A percentile compares a stretch with the other conserved stretches of the same genome.
phyloP scores from a whole-genome alignment of 2,113 vertebrate species.

The Heteronetta atricapilla region DNA sequence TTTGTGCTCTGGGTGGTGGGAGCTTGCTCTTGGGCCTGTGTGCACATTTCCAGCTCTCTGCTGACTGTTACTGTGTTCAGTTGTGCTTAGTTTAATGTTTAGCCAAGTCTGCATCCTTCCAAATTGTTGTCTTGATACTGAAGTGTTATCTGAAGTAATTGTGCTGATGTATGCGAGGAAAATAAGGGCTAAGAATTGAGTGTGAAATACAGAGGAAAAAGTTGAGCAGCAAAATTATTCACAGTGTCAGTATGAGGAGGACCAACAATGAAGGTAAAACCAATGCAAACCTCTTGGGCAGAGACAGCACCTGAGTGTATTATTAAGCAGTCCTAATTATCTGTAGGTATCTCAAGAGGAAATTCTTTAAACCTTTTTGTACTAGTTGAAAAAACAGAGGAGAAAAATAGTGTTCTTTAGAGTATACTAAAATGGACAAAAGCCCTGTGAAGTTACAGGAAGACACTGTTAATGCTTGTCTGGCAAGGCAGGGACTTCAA shows the following conservation, averaged over 20 bases:
- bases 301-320: background rate
- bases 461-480: background rate
- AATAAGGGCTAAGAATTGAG: background rate
- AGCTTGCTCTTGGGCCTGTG: fast-evolving
- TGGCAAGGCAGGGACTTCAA: background rate
- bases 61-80: fast-evolving
- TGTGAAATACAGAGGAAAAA: background rate
- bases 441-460: background rate
- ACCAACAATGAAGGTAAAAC: fast-evolving
- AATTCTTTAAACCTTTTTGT: background rate
- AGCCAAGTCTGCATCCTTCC: background rate
- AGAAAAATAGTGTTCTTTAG: background rate
- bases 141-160: background rate
- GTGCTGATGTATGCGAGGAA: background rate
- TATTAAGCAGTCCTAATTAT: background rate
- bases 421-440: background rate
- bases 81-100: background rate
- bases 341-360: background rate
- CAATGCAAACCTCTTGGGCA: background rate
- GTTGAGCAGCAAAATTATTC: background rate
- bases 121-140: background rate
- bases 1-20: background rate
- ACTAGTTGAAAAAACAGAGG: background rate
- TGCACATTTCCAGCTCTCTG: background rate
- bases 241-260: background rate